phyloP scores from a whole-genome alignment of 1,140 invertebrate species.

The Samia ricini region DNA sequence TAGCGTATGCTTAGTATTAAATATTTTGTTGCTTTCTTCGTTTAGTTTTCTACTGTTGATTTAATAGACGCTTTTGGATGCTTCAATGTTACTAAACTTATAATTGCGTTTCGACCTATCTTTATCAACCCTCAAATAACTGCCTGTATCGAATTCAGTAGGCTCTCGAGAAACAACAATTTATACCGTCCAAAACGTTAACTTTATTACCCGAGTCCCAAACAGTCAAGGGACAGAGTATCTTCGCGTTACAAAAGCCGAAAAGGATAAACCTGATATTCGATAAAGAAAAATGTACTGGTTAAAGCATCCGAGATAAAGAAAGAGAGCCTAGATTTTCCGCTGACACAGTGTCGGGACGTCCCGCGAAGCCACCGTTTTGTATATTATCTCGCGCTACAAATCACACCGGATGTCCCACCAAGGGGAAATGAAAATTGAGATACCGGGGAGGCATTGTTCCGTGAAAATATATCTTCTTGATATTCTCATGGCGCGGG shows the following conservation, averaged over 20 bases:
- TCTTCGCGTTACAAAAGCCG: constrained; percentile 29
- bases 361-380: constrained; percentile 60
- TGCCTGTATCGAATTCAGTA: not conserved
- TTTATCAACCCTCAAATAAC: not conserved
- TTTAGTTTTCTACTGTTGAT: too few relatives aligned
- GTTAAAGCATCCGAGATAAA: constrained; percentile 47
- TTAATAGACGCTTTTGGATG: too few relatives aligned
- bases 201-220: not conserved
- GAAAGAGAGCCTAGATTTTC: constrained; percentile 46
- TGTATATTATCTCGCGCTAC: constrained; percentile 71
- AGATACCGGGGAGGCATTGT: constrained; percentile 68
- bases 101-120: not conserved
- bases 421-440: constrained; percentile 71
- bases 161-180: not conserved
- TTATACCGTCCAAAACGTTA: not conserved
- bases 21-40: too few relatives aligned
- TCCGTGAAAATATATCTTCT: constrained; percentile 72
- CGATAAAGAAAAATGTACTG: constrained; percentile 45
- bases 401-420: constrained; percentile 68
- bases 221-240: not conserved
- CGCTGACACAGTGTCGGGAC: constrained; percentile 50
- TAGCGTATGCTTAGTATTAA: too few relatives aligned
- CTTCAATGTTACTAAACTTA: too few relatives aligned
- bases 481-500: constrained; percentile 62
- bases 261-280: constrained; percentile 35